Base-by-base conservation (phyloP, 2,888 invertebrate species). In the Leptopilina syphax region DNA sequence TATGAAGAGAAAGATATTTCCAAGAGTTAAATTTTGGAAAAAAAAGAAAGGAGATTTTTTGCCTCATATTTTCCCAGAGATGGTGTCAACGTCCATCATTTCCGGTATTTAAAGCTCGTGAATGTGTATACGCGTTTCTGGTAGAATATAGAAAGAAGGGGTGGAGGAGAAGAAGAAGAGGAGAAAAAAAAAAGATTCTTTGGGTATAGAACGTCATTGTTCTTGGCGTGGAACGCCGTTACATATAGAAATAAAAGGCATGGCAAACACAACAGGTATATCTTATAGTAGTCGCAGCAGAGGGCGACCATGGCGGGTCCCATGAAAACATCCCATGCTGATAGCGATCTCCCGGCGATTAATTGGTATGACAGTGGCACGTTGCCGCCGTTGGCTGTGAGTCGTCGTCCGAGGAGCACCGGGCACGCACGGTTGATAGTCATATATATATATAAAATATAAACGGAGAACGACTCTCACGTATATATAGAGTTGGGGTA, bases 311-410 rank as follows among this genome's bases (percentile, higher is more conserved):
- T 81, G 85, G 83, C 77, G 81, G 84, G 82, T 82, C 83, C 85
- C 86, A 84, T 85, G 86, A 88, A 88, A 86, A 86, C 86, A 87
- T 89, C 86, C 87, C 87, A 86, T 85, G 85, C 83, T 81, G 88
- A 88, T 89, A 88, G 86, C 85, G 87, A 88, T 88, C 88, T 87
- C 83, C 83, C 88, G 88, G 89, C 90, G 89, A 91, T 91, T 91
- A 90, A 91, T 91, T 91, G 90, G 90, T 90, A 90, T 88, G 90
- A 90, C 90, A 89, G 89, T 88, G 89, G 89, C 89, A 87, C 87
- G 77, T 84, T 86, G 87, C 86, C 85, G 83, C 80, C 83, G 80
- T 77, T 80, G 82, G 79, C 79, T 79, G 81, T 10, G 9, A 82
- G 83, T 85, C 84, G 83, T 85, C 84, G 83, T 83, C 87, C 85